These are phyloP conservation scores for Stomorhina lunata DNA, from an alignment of 2,888 invertebrate genomes.

Conservation along the genomic window DNA sequence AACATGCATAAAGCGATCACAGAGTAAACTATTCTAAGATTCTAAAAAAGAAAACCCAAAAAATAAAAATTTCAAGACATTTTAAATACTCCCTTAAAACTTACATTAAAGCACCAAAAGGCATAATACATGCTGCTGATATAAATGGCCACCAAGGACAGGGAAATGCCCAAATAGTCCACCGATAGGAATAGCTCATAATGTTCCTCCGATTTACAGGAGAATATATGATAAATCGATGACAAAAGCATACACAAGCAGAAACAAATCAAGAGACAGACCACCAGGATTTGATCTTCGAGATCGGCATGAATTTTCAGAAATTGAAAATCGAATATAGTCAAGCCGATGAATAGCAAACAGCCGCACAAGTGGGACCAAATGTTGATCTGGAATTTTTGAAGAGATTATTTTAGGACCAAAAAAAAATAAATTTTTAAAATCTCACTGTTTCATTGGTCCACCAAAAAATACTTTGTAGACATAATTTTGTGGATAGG, in stretches of 20 bases:
- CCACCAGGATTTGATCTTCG: slow-evolving; percentile 92
- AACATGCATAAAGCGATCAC: slow-evolving; percentile 91
- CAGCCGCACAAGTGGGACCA: slow-evolving; percentile 97
- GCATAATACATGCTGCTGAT: slow-evolving; percentile 97
- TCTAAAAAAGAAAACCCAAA: slow-evolving; percentile 81
- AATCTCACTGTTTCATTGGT: slow-evolving; percentile 90
- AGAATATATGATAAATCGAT: slow-evolving; percentile 95
- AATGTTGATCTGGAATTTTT: slow-evolving; percentile 86
- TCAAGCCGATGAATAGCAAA: slow-evolving; percentile 89
- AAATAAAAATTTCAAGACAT: slow-evolving; percentile 17
- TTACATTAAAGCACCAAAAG: slow-evolving; percentile 96
- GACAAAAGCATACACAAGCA: slow-evolving; percentile 96
- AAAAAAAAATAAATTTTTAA: not conserved
- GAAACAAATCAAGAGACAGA: slow-evolving; percentile 91
- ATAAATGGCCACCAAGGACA: slow-evolving; percentile 95
- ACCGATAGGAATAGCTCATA: slow-evolving; percentile 92
- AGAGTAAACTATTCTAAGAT: slow-evolving; percentile 90
- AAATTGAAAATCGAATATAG: slow-evolving; percentile 90
- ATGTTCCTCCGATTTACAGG: slow-evolving; percentile 92
- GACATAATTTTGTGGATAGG: slow-evolving; percentile 89
- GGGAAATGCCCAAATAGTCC: slow-evolving; percentile 95
- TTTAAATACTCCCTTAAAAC: slow-evolving; percentile 70
- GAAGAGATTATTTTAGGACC: not conserved
- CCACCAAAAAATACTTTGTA: slow-evolving; percentile 97
- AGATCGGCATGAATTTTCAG: slow-evolving; percentile 89